Percentiles rank a stretch among this genome's conserved stretches.
Conservation (phyloP, 1,140 invertebrate genomes). For the Drosophila cardini region DNA sequence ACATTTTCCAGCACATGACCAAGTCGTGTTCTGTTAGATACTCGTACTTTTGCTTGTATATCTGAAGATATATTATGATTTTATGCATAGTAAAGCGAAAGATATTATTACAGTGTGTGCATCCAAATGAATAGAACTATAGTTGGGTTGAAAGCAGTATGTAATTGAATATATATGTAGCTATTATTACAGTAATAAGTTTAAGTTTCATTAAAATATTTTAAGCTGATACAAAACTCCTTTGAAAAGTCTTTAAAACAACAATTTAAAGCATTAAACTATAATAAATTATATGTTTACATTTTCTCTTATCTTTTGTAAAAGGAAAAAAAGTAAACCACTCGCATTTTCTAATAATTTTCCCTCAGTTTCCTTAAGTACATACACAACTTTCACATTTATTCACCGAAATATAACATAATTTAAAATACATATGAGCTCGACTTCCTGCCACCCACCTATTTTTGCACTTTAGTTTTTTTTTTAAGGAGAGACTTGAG, state of each 20-base stretch:
- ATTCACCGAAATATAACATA: conserved; percentile 8
- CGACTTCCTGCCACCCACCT: conserved; percentile 25
- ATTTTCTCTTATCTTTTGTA: no score
- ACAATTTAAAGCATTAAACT: no score
- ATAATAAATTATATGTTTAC: no score
- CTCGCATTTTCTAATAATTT: neutral
- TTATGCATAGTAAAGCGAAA: conserved; percentile 66
- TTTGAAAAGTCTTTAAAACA: no score
- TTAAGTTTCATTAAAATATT: no score
- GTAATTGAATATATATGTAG: neutral
- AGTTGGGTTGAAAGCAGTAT: neutral
- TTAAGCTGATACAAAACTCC: no score
- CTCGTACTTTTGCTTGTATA: conserved; percentile 13
- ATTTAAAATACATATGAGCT: conserved; percentile 39
- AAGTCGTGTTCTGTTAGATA: neutral
- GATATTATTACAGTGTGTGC: conserved; percentile 42
- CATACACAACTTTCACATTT: conserved; percentile 30
- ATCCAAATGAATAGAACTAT: conserved; percentile 4
- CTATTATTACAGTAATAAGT: no score
- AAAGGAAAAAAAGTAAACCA: neutral
- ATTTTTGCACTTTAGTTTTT: no score
- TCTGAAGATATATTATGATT: conserved; percentile 71
- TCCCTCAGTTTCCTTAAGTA: conserved; percentile 2
- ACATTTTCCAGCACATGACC: conserved; percentile 5
- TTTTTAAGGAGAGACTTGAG: neutral